Evolutionary conservation across 2,797 vertebrate genomes (phyloP).

Genomic region (Percopsis omiscomaycus): DNA sequence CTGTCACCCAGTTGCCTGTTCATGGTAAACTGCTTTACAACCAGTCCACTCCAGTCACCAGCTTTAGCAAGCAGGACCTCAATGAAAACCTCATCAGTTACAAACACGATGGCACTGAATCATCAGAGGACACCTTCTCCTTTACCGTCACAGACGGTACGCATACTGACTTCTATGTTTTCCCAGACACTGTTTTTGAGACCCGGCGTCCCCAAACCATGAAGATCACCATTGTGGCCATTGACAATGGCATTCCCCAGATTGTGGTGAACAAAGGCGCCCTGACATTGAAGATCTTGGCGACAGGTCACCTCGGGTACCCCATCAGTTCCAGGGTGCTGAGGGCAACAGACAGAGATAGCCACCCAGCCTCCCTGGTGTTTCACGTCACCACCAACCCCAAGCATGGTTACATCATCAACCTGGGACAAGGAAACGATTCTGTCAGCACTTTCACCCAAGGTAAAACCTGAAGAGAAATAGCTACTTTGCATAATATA

Average conservation of each 20-base stretch:
- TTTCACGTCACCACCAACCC: constrained; percentile 83
- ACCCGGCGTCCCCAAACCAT: constrained; percentile 87
- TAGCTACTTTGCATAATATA: neutral
- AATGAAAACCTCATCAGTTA: constrained; percentile 96
- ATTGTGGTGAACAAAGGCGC: constrained; percentile 87
- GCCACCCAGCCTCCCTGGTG: constrained; percentile 71
- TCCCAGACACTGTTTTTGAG: constrained; percentile 90
- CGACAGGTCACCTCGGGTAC: constrained; percentile 85
- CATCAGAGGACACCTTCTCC: constrained; percentile 87
- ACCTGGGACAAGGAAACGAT: constrained; percentile 86
- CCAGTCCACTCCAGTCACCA: constrained; percentile 70
- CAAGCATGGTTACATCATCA: constrained; percentile 86
- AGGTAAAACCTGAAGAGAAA: constrained; percentile 78
- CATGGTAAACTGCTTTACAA: constrained; percentile 89
- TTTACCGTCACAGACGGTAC: constrained; percentile 92
- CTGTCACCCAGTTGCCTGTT: constrained; percentile 84
- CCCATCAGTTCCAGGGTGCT: constrained; percentile 84
- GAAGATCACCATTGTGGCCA: constrained; percentile 82
- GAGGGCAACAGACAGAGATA: constrained; percentile 88
- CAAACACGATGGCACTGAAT: constrained; percentile 88
- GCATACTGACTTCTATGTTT: constrained; percentile 90
- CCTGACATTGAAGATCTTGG: constrained; percentile 80
- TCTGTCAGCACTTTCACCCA: constrained; percentile 88
- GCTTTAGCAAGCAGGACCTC: constrained; percentile 92
- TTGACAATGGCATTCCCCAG: constrained; percentile 86